phyloP scores from a whole-genome alignment of 2,888 invertebrate genomes.

The Amaurobius ferox region DNA sequence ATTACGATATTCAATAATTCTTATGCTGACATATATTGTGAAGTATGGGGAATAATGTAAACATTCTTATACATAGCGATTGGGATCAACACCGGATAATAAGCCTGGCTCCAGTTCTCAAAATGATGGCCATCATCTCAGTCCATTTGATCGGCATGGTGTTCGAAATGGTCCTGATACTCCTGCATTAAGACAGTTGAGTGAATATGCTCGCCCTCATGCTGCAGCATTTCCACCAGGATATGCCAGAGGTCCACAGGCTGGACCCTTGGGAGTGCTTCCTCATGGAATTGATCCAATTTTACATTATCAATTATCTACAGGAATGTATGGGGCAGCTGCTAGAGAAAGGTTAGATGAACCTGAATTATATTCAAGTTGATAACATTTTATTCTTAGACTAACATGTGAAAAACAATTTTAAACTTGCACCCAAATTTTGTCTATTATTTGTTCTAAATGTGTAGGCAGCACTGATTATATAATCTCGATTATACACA shows the following conservation, averaged over 20 bases:
- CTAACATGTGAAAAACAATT: too few species aligned
- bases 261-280: conserved; percentile 77
- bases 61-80: too few species aligned
- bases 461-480: too few species aligned
- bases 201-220: conserved; percentile 95
- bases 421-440: too few species aligned
- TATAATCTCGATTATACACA: too few species aligned
- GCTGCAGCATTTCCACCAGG: conserved; percentile 89
- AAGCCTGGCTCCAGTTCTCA: conserved; percentile 65
- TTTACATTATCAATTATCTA: conserved; percentile 85
- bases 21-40: too few species aligned
- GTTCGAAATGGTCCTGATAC: conserved; percentile 83
- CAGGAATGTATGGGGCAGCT: conserved; percentile 72
- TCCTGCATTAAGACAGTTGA: conserved; percentile 91
- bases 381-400: too few species aligned
- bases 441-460: too few species aligned
- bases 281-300: conserved; percentile 89
- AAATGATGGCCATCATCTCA: conserved; percentile 68
- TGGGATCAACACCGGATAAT: conserved; percentile 63
- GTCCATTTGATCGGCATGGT: conserved; percentile 73
- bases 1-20: too few species aligned
- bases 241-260: conserved; percentile 74
- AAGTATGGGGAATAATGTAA: too few species aligned
- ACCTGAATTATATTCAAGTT: too few species aligned
- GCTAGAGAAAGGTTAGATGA: conserved; percentile 73